Base-by-base conservation (phyloP, 2,888 invertebrate species). In the Acleris cristana region DNA sequence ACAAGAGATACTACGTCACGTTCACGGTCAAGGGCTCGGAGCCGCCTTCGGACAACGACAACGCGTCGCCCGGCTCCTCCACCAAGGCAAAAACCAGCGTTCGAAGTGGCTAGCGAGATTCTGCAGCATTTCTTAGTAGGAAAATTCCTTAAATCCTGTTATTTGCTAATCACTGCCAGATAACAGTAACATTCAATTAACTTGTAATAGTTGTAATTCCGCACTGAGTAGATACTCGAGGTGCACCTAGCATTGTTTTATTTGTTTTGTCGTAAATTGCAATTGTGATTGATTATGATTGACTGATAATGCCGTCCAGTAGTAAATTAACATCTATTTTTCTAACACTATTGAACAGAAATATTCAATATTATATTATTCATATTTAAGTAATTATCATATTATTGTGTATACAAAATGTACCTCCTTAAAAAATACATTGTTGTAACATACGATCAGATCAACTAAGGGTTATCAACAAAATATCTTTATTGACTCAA, bases 1-100 rank as follows among this genome's bases (percentile, higher is more conserved):
- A 96, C 83, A 98, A 98, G 88, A 94, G 97, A 81, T 98, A 98
- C 89, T 98, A 97, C 86, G 98, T 98, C 69, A 98, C 98, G 59
- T 98, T 98, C 83, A 98, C 98, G 40, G 97, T 98, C 4, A 97
- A 97, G 86, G 97, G 97, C 60, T 94, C 94, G 3, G 93, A 93
- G 69, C 92, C 92, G 34, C 90, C 94, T n/a, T 91, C 92, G 0
- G 95, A 95, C 56, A 93, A 89, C 67, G 93, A 93, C 55, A 93
- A 90, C 60, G 80, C 84, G 14, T 85, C 89, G 21, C 86, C 81
- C 73, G 93, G 77, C 78, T 87, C 82, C 78, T 93, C 87, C 74
- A 86, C 72, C 80, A 94, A 86, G 85, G 88, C 83, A 10, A 91
- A 90, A 75, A 18, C 70, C 34, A 82, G 83, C 71, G 85, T 85